These are phyloP conservation scores for Cephalopachus bancanus DNA, from an alignment of 2,797 vertebrate genomes.

Conservation along the genomic window DNA sequence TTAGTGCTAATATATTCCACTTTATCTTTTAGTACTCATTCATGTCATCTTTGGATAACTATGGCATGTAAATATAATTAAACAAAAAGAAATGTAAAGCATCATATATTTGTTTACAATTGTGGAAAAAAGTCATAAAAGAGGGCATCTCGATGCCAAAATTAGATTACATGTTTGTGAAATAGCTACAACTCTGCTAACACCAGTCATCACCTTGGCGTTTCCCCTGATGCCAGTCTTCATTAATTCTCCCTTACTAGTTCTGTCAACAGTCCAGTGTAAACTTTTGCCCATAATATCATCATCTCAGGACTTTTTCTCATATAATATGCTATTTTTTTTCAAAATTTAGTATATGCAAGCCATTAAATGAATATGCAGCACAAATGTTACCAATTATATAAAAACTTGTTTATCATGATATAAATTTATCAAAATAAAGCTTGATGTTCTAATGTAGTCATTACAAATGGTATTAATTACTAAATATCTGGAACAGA, in stretches of 20 bases:
- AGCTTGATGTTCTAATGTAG: not conserved
- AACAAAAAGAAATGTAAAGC: not conserved
- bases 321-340: not conserved
- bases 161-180: not conserved
- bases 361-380: not conserved
- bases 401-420: not conserved
- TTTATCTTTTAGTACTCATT: not conserved
- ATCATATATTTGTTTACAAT: not conserved
- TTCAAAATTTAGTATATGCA: not conserved
- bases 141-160: no score
- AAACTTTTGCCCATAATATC: not conserved
- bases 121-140: not conserved
- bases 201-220: not conserved
- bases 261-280: not conserved
- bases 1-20: slow-evolving; percentile 17
- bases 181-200: not conserved
- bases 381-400: not conserved
- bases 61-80: not conserved
- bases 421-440: slow-evolving; percentile 38
- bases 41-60: not conserved
- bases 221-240: not conserved
- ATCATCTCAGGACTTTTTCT: not conserved
- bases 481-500: not conserved
- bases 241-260: not conserved
- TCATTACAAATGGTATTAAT: slow-evolving; percentile 15